Conservation (phyloP, 2,888 invertebrate genomes). For the Cephalotes varians region DNA sequence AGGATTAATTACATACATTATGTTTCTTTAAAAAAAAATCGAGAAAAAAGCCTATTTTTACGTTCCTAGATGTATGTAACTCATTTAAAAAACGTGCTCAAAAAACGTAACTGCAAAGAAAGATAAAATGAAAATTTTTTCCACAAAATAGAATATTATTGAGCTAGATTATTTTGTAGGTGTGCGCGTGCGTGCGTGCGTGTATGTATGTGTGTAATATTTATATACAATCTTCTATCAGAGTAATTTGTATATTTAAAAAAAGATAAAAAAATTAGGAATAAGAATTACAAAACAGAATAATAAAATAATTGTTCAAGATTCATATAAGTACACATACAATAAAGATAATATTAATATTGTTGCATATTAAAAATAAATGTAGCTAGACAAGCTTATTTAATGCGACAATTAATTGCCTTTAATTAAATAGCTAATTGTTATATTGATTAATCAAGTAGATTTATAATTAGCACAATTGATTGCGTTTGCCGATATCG, state of each 20-base stretch:
- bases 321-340: not conserved
- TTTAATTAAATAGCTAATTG: constrained; percentile 21
- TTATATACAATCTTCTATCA: too few relatives aligned
- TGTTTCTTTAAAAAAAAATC: too few relatives aligned
- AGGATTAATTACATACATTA: too few relatives aligned
- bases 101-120: too few relatives aligned
- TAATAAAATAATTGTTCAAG: not conserved
- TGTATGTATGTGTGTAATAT: too few relatives aligned
- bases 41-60: too few relatives aligned
- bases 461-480: not conserved
- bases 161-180: too few relatives aligned
- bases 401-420: not conserved
- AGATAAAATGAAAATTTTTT: too few relatives aligned
- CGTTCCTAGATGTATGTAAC: too few relatives aligned
- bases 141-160: too few relatives aligned
- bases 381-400: not conserved
- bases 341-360: not conserved
- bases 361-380: not conserved
- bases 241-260: not conserved
- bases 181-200: too few relatives aligned
- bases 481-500: not conserved
- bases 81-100: too few relatives aligned
- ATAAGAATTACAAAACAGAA: not conserved
- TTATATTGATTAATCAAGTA: not conserved
- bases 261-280: not conserved